phyloP scores from a whole-genome alignment of 2,113 vertebrate genomes.

The Baryphthengus martii region DNA sequence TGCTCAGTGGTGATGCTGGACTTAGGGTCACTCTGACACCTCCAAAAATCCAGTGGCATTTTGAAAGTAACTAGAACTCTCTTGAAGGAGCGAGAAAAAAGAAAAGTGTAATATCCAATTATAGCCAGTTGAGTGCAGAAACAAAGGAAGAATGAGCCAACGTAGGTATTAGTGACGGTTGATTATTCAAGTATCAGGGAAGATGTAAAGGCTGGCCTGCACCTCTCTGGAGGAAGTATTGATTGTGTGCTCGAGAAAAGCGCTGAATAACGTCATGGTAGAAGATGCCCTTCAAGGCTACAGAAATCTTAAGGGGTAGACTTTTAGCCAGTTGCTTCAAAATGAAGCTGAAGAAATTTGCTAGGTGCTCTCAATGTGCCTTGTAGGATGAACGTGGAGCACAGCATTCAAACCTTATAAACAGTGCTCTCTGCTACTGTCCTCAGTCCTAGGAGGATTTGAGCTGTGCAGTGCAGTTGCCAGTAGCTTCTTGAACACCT shows the following conservation, averaged over 20 bases:
- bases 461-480: not conserved
- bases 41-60: not conserved
- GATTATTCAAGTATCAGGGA: not conserved
- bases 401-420: not conserved
- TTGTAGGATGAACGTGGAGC: not conserved
- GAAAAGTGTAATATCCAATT: too few relatives aligned
- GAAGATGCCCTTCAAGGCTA: not conserved
- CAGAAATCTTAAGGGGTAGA: not conserved
- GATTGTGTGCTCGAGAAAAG: not conserved
- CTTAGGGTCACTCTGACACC: not conserved
- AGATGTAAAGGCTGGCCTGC: not conserved
- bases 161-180: not conserved
- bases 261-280: not conserved
- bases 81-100: not conserved
- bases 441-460: not conserved
- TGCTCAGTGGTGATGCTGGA: not conserved
- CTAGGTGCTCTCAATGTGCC: not conserved
- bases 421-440: not conserved
- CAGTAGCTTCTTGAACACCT: not conserved
- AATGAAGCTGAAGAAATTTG: not conserved
- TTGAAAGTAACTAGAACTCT: not conserved
- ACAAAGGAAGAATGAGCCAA: not conserved
- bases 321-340: not conserved
- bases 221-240: not conserved
- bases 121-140: not conserved